Evolutionary conservation across 2,113 vertebrate species (phyloP), one percentile per base, ranked within the genome.

Genomic region (Serilophus lunatus): DNA sequence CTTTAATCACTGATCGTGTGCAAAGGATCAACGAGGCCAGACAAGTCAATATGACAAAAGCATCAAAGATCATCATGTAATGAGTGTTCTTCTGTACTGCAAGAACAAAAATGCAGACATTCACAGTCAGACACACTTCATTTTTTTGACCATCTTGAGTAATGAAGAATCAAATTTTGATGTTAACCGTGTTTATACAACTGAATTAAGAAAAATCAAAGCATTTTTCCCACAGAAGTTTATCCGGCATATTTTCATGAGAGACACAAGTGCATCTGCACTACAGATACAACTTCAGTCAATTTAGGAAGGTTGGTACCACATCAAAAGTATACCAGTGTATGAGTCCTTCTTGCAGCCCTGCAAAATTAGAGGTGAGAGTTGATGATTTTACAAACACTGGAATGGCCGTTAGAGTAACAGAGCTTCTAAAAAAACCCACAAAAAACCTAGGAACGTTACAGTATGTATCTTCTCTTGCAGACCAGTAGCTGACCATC

Each of bases 11-110:
- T 22, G 99, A 99, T 74, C 99, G 97, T 14, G 90, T 91, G 70
- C 99, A 99, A 91, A 99, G 98, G 74, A 98, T 94, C 91, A 99
- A 70, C 0, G 99, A 99, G 50, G 97, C n/a, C 93, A 99, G 72
- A 89, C 99, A 99, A 68, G 96, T 98, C 76, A 99, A 68, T 95
- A 99, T 98, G 83, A 99, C 98, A 92, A 98, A 95, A n/a, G 97
- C 98, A 71, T 99, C 99, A 3, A 99, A 98, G 33, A 97, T 97
- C 98, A 99, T 96, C 81, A 99, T 98, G 86, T 98, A 98, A 90
- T 98, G 98, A 68, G 98, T 98, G 24, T 98, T 99, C 96, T 98
- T 98, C 94, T 98, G 98, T 96, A 98, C 98, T 99, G 86, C 89
- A 59, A 92, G 53, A 96, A 92, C 12, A 95, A 71, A 85, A 95